Evolutionary conservation across 2,797 vertebrate species (phyloP).

Genomic region (Limnodromus scolopaceus): DNA sequence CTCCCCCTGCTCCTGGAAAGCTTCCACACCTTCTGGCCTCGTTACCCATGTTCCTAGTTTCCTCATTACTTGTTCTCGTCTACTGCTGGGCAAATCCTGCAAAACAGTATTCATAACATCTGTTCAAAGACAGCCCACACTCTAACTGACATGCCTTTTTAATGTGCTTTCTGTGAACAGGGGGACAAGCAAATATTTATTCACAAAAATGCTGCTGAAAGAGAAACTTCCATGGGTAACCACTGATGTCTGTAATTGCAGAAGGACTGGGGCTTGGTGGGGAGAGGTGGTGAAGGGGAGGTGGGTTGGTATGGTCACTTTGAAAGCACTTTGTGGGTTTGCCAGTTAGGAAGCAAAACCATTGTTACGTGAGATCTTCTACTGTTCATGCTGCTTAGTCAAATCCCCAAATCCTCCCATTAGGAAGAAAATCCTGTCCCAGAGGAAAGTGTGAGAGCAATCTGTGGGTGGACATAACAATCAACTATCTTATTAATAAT

Average conservation of each 20-base stretch:
- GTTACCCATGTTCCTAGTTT: constrained; percentile 65
- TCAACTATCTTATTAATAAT: not conserved
- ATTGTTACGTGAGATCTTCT: not conserved
- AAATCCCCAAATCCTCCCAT: not conserved
- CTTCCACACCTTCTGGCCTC: constrained; percentile 56
- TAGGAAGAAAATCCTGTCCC: not conserved
- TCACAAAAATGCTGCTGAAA: constrained; percentile 43
- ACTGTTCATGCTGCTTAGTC: not conserved
- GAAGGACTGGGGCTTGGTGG: not conserved
- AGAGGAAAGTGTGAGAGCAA: not conserved
- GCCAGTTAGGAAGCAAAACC: not conserved
- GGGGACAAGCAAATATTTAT: constrained; percentile 54
- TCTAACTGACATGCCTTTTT: constrained; percentile 48
- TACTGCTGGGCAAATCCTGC: constrained; percentile 53
- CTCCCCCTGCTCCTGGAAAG: constrained; percentile 40
- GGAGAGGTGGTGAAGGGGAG: not conserved
- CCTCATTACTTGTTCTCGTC: constrained; percentile 57
- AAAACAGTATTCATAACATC: constrained; percentile 60
- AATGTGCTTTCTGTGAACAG: constrained; percentile 37
- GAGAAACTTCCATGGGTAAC: constrained; percentile 26
- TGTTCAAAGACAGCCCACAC: constrained; percentile 66
- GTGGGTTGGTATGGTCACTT: not conserved
- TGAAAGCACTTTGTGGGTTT: not conserved
- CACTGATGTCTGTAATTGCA: not conserved
- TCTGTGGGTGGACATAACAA: not conserved